These are phyloP conservation scores for Triplophysa siluroides DNA, from an alignment of 2,113 vertebrate species.

Conservation along the genomic window DNA sequence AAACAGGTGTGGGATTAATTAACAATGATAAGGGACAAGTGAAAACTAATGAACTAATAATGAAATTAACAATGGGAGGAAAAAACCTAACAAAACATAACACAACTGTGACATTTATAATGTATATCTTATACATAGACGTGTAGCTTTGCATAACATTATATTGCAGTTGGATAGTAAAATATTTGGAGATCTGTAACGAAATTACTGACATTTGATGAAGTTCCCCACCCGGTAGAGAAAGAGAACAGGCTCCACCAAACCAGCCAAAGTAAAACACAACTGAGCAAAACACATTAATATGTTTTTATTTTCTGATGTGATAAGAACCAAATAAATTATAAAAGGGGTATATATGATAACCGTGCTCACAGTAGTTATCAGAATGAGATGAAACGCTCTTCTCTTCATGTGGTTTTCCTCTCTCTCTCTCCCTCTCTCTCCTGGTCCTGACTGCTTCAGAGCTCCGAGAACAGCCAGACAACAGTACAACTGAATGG, in stretches of 20 bases:
- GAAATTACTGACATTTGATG: no score
- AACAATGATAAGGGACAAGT: no score
- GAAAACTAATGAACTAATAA: no score
- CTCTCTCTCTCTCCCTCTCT: no score
- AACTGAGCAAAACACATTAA: not conserved
- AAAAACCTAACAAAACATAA: no score
- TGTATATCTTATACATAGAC: no score
- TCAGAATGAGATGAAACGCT: slow-evolving; percentile 18
- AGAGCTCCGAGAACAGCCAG: not conserved
- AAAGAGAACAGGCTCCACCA: not conserved
- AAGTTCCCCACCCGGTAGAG: slow-evolving; percentile 1
- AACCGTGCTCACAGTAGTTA: slow-evolving; percentile 5
- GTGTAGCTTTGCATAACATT: no score
- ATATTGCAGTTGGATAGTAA: no score
- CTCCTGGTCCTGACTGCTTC: slow-evolving; percentile 22
- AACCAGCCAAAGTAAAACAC: not conserved
- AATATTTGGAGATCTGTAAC: no score
- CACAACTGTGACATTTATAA: no score
- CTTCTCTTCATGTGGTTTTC: slow-evolving; percentile 4
- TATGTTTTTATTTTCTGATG: not conserved
- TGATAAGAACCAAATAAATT: not conserved
- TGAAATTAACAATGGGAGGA: no score
- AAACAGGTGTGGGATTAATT: no score
- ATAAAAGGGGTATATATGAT: slow-evolving; percentile 5
- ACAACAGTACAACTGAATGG: slow-evolving; percentile 30